Conservation (phyloP, 2,888 invertebrate genomes). For the Lasioglossum oenotherae region DNA sequence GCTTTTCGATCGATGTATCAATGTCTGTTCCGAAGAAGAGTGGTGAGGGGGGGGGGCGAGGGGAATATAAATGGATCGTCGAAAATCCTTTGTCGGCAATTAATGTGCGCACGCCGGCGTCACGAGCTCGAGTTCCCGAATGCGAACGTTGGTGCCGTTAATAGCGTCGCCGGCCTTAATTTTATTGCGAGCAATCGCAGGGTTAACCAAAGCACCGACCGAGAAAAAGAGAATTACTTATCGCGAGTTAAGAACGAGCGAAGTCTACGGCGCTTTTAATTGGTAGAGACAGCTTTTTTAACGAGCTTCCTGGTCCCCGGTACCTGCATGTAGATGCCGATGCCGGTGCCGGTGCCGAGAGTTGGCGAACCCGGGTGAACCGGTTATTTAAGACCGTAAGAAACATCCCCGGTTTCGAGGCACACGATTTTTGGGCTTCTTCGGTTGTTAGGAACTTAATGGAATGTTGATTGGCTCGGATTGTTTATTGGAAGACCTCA, state of each 20-base stretch:
- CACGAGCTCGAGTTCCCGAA: slow-evolving; percentile 35
- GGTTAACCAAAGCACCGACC: background rate
- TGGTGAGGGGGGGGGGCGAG: background rate
- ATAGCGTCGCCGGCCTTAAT: slow-evolving; percentile 28
- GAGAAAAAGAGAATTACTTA: slow-evolving; percentile 11
- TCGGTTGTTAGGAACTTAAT: background rate
- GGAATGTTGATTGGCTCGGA: slow-evolving; percentile 14
- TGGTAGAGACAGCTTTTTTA: slow-evolving; percentile 58
- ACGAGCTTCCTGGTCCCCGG: slow-evolving; percentile 45
- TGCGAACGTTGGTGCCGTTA: slow-evolving; percentile 35
- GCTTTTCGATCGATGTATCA: background rate
- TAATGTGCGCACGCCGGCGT: slow-evolving; percentile 27
- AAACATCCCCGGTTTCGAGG: background rate
- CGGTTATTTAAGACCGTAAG: slow-evolving; percentile 42
- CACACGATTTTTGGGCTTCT: slow-evolving; percentile 16
- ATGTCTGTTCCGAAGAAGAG: background rate
- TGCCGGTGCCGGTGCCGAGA: too few species aligned
- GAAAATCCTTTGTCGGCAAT: slow-evolving; percentile 36
- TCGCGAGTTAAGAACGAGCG: slow-evolving; percentile 20
- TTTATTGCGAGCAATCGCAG: slow-evolving; percentile 46
- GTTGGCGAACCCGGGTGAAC: background rate
- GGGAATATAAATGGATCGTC: background rate
- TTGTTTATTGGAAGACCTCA: too few species aligned
- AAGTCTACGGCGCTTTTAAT: slow-evolving; percentile 59
- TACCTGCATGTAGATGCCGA: slow-evolving; percentile 1